Base-by-base conservation (phyloP, 2,888 invertebrate genomes). In the Drosophila fungiperda region DNA sequence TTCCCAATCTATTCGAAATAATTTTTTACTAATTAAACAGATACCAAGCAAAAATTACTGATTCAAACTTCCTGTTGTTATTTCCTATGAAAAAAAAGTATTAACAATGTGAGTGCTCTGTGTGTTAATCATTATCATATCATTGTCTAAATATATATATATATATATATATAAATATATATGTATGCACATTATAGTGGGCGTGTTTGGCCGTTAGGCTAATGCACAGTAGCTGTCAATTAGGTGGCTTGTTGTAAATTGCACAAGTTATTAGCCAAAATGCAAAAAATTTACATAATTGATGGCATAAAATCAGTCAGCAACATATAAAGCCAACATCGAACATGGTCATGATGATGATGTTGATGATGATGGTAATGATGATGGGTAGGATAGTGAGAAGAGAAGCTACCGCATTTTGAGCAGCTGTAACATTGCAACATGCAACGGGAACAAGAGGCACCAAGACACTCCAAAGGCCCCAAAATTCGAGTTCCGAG, bases 201-300 rank as follows among this genome's bases (percentile, higher is more conserved):
- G 40, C 15, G 20, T 36, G 12, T 7, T 55, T 55, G 57, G 65
- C 63, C 60, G 63, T 68, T 64, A 68, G 70, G 32, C 60, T 58
- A 67, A 55, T 63, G 65, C 64, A 86, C 85, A 82, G 82, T 83
- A 82, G 82, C 80, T 82, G 78, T 82, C 86, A 89, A 89, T 89
- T 86, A 84, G 66, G 55, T 75, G 71, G 66, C 74, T 79, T 77
- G 87, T 78, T 80, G 87, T 84, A 78, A 80, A 83, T 83, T 81
- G 80, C 75, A 67, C 29, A 87, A 89, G 77, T 88, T 89, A 90
- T 90, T 83, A 82, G 77, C 82, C 73, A 64, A 68, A 58, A 35
- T 45, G 15, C 33, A 32, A 59, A 71, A 82, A 88, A 90, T 90
- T 90, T 90, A 80, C 90, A 90, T 90, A 90, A 90, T 90, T 90